Conservation (phyloP, 2,888 invertebrate genomes). For the Agrochola litura region DNA sequence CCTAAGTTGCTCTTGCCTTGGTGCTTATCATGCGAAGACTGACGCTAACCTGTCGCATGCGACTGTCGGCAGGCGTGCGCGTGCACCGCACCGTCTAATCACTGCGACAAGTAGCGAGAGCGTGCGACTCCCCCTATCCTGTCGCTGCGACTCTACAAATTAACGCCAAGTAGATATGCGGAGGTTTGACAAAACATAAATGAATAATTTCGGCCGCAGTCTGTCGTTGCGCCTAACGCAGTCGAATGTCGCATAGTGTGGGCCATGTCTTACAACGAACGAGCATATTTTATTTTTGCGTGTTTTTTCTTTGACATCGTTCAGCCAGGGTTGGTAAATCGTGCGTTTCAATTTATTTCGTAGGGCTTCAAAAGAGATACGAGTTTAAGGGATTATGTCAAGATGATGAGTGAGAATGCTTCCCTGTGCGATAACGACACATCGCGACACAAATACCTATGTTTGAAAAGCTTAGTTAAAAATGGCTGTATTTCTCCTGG, state of each 20-base stretch:
- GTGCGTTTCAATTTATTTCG: constrained; percentile 7
- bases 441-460: not conserved
- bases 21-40: not conserved
- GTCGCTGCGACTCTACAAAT: not conserved
- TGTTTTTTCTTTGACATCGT: constrained; percentile 20
- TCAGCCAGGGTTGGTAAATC: constrained; percentile 16
- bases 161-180: not conserved
- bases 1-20: not conserved
- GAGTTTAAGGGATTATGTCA: constrained; percentile 10
- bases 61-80: not conserved
- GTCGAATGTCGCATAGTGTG: not conserved
- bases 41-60: not conserved
- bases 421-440: not conserved
- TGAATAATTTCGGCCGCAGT: not conserved
- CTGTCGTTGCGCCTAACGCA: not conserved
- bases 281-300: constrained; percentile 16
- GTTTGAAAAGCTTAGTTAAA: constrained; percentile 1
- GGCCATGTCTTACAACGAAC: constrained; percentile 3
- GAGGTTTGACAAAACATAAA: not conserved
- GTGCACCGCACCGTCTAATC: not conserved
- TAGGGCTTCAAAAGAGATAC: not conserved
- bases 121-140: not conserved
- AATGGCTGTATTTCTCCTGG: not conserved
- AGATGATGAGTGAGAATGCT: constrained; percentile 14
- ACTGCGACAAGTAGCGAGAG: not conserved